phyloP scores from a whole-genome alignment of 2,113 vertebrate species.

The Prolemur simus region DNA sequence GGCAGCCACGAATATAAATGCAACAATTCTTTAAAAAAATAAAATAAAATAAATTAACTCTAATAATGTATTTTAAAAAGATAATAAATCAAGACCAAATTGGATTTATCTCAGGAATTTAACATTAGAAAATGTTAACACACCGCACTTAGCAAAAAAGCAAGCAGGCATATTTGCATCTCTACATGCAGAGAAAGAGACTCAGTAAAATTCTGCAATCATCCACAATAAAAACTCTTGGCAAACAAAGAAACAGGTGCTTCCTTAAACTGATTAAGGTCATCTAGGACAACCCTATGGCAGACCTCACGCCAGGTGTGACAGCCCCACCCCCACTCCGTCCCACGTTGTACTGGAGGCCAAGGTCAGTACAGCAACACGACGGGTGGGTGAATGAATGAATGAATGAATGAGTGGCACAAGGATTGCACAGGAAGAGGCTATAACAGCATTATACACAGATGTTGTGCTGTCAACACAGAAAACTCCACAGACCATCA shows the following conservation, averaged over 20 bases:
- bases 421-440: not conserved
- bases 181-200: not conserved
- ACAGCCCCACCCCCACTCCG: fast-evolving
- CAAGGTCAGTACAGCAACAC: not conserved
- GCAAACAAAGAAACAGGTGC: not conserved
- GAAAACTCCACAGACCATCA: not conserved
- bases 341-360: fast-evolving
- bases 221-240: not conserved
- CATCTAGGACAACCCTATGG: not conserved
- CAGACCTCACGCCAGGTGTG: fast-evolving
- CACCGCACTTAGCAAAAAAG: not conserved
- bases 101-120: not conserved
- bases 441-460: fast-evolving
- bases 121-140: not conserved
- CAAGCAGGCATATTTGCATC: not conserved
- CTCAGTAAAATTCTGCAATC: not conserved
- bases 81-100: not conserved
- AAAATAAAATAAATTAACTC: not conserved
- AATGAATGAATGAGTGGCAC: too few relatives aligned
- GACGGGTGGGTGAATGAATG: not conserved
- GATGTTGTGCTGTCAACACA: fast-evolving
- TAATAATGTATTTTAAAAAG: not conserved
- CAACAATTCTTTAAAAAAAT: not conserved
- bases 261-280: not conserved
- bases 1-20: fast-evolving